Conservation (phyloP, 2,113 vertebrate genomes). For the Mixornis gularis region DNA sequence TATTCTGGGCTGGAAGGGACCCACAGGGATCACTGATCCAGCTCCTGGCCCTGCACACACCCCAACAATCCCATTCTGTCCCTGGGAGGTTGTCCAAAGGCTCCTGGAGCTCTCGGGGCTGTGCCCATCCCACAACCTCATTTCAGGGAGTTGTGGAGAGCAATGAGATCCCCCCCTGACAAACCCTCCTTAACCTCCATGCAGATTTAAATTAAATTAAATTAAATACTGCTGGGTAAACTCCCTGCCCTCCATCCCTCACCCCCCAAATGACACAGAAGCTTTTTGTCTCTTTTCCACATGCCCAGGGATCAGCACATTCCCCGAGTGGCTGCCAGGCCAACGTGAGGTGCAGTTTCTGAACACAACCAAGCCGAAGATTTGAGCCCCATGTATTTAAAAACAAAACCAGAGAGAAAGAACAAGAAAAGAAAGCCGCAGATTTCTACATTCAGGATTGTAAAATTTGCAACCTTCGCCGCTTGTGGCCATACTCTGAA, state of each 20-base stretch:
- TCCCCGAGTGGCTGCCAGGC: not conserved
- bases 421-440: constrained; percentile 52
- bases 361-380: not conserved
- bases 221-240: not conserved
- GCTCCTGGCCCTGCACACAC: not conserved
- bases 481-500: constrained; percentile 12
- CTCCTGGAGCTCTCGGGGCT: not conserved
- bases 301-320: constrained; percentile 21
- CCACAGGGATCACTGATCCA: not conserved
- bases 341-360: not conserved
- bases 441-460: constrained; percentile 39
- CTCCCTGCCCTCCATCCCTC: not conserved
- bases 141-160: not conserved
- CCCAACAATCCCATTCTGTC: not conserved
- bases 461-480: constrained; percentile 13
- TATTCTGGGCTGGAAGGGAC: not conserved
- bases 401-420: constrained; percentile 25
- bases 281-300: not conserved
- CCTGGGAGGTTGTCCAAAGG: not conserved
- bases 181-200: not conserved
- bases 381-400: not conserved
- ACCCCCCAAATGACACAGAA: not conserved
- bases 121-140: not conserved
- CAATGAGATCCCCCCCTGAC: not conserved
- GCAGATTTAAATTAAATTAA: not conserved